Evolutionary conservation across 2,113 vertebrate species (phyloP).

Genomic region (Hucho hucho): DNA sequence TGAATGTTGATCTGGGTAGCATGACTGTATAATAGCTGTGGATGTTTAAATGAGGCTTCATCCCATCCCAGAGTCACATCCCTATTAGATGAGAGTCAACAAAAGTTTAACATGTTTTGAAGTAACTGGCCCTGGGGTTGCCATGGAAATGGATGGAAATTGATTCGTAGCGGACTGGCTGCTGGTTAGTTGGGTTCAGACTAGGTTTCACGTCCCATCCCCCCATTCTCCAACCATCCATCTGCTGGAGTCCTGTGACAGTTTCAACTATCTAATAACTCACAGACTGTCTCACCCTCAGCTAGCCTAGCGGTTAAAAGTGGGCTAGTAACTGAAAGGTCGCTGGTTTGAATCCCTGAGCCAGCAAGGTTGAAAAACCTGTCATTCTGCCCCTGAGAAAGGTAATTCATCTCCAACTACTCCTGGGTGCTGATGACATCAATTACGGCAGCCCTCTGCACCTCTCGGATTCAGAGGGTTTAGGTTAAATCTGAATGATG

Average conservation of each 20-base stretch:
- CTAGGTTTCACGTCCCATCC: not conserved
- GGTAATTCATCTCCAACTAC: too few relatives aligned
- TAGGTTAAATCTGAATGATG: too few relatives aligned
- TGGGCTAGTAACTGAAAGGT: too few relatives aligned
- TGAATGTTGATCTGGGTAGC: not conserved
- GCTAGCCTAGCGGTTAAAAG: too few relatives aligned
- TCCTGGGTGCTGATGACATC: too few relatives aligned
- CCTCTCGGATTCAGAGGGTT: too few relatives aligned
- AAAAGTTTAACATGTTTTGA: conserved; percentile 28
- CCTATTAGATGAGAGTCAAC: not conserved
- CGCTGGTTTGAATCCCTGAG: too few relatives aligned
- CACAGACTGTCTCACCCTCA: not conserved
- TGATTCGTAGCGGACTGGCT: conserved; percentile 12
- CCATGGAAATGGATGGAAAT: conserved; percentile 50
- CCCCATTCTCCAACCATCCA: not conserved
- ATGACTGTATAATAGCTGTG: not conserved
- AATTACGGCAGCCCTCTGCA: too few relatives aligned
- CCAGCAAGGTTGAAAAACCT: too few relatives aligned
- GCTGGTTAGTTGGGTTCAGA: conserved; percentile 25
- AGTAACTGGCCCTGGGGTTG: conserved; percentile 25
- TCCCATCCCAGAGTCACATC: not conserved
- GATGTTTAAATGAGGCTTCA: too few relatives aligned
- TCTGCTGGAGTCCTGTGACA: not conserved
- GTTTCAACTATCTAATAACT: too few relatives aligned
- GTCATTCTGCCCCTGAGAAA: too few relatives aligned